Evolutionary conservation across 2,113 vertebrate species (phyloP), one percentile per base, ranked within the genome.

Genomic region (Python bivittatus): DNA sequence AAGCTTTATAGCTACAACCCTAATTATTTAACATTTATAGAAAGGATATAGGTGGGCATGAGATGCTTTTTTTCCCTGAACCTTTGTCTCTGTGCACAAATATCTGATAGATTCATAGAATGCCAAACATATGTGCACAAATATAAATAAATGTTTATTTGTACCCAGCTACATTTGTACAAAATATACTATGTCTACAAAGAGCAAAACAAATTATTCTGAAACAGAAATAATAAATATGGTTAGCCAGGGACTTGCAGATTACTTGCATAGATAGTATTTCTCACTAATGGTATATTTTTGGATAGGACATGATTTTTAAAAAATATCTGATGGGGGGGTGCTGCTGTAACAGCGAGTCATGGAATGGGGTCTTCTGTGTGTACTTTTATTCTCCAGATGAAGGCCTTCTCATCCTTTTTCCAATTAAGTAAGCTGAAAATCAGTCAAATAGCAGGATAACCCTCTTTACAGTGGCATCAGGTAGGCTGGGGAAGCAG

Each of bases 11-110:
- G 95, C 97, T 97, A 91, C 92, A 95, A 95, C 93, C 97, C 98
- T 98, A 98, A 96, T 98, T 98, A 98, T 98, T 98, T 98, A 97
- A 98, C 97, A 98, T 97, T 96, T 95, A 96, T 38, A 95, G 92
- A 95, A 94, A 95, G 93, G 93, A 96, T 95, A 97, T 93, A 95
- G 88, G 72, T 94, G 85, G 95, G 58, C 6, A 95, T 93, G 1
- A 96, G 91, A 96, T 92, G 93, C 90, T 92, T 61, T 88, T 93
- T 88, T 42, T 60, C 91, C 60, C 64, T 89, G 83, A 68, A 95
- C 44, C 90, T 89, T 79, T 25, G 72, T n/a, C 72, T 89, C 87
- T 33, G 84, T 64, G 93, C 88, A 90, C 13, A 68, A 93, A n/a
- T 44, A 93, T 84, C 44, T 48, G 94, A 94, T 92, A 88, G 68